Base-by-base conservation (phyloP, 2,113 vertebrate species). In the Scatophagus argus region DNA sequence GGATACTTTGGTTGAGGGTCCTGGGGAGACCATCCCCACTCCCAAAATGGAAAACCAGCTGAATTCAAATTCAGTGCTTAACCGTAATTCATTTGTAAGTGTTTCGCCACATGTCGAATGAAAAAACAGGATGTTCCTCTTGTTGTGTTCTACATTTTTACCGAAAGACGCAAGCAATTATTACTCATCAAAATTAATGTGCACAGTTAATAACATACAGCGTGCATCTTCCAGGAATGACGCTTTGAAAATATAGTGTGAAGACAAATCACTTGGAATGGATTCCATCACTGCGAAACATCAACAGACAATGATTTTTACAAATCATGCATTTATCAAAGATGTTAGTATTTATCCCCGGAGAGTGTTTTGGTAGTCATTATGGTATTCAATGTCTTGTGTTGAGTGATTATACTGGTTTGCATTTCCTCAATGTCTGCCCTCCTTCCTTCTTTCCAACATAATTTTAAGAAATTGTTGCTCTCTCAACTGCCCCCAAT, bases 1-100 rank as follows among this genome's bases (percentile, higher is more conserved):
- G 87, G 87, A 89, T 74, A 64, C 68, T 64, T 76, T 46, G 44
- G 60, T 52, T 51, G 46, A 81, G 84, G 86, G 78, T 83, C 81
- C 70, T 8, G 19, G 36, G 5, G 52, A 77, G 49, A 79, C 3
- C n/a, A 72, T 6, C 49, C 71, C 76, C 36, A 16, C 52, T 77
- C 68, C 47, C 44, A 41, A 81, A 70, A 71, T 46, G 62, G 63
- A 62, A 74, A 86, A 47, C 0, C 34, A 29, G 60, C 10, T 63
- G 21, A 32, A 2, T 62, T 32, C 60, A 71, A 29, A 75, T 41
- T 54, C 16, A 76, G 8, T n/a, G 34, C 3, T 2, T 14, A 23
- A 19, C 14, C 8, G 2, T 9, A 1, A 68, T 38, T 62, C 0
- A 72, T 44, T 43, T 46, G 2, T 5, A 17, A 58, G 19, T 55